Conservation (phyloP, 2,113 vertebrate species). For the Puffinus mauretanicus region DNA sequence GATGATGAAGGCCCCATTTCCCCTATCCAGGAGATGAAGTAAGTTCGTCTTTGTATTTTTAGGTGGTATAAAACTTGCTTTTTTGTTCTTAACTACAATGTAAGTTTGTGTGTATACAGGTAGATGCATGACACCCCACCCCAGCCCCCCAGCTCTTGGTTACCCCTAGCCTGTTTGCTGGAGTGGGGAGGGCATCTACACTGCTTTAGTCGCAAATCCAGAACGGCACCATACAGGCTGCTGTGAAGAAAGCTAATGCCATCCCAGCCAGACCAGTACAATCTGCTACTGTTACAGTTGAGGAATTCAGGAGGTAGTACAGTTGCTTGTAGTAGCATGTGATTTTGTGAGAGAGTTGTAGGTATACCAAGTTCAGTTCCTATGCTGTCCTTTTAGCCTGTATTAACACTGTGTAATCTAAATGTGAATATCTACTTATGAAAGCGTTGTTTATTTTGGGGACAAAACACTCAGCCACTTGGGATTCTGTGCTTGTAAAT, state of each 20-base stretch:
- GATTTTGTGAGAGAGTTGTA: not conserved
- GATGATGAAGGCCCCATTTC: slow-evolving; percentile 80
- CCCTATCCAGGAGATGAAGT: slow-evolving; percentile 74
- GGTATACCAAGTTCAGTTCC: not conserved
- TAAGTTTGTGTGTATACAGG: fast-evolving
- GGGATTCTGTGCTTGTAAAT: not conserved
- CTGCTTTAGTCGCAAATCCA: too few species aligned
- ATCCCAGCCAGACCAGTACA: not conserved
- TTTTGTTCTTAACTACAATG: not conserved
- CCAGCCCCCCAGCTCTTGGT: not conserved
- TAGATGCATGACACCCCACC: not conserved
- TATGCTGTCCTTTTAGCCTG: not conserved
- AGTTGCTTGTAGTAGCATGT: not conserved
- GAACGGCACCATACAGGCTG: not conserved
- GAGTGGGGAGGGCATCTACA: fast-evolving
- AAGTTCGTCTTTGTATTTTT: slow-evolving; percentile 21
- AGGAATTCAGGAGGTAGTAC: not conserved
- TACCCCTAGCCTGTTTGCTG: not conserved
- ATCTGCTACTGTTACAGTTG: not conserved
- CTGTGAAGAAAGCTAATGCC: not conserved
- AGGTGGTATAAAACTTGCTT: not conserved
- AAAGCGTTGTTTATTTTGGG: not conserved
- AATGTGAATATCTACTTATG: not conserved
- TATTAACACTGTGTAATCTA: not conserved
- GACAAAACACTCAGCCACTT: not conserved